Base-by-base conservation (phyloP, 2,888 invertebrate genomes). In the Scaptodrosophila latifasciaeformis region DNA sequence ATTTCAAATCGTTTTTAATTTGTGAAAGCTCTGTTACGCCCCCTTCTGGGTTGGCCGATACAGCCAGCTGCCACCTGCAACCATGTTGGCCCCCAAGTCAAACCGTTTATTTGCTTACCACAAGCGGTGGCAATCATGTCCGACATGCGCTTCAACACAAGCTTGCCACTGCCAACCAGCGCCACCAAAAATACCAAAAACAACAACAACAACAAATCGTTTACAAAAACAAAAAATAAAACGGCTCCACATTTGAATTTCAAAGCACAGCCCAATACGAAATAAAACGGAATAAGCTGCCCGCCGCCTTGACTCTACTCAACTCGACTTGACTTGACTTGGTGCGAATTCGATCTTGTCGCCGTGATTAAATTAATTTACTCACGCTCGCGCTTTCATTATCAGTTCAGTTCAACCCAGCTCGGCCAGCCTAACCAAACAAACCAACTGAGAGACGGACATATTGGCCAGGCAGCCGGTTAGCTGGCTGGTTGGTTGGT, bases 201-300 rank as follows among this genome's bases (percentile, higher is more conserved):
- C 21, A 21, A 40, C 40, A 40, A 40, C 40, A 1, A 19, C 19
- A 19, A 1, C 40, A 40, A 21, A 13, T 1, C 3, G 7, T 24
- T 24, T 24, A 24, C 24, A 24, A 3, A 7, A 7, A 6, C 18
- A 2, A 15, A 1, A 3, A 31, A 34, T 7, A 34, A 10, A n/a
- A n/a, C n/a, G n/a, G 24, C 7, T 2, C 2, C 65, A 62, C 66
- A 79, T 72, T 79, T 72, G 74, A 79, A 79, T 76, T 76, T 61
- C 63, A 69, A 79, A 71, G 48, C 57, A 39, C 35, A 17, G 9
- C 13, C 4, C 39, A 45, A 53, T 2, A 31, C 46, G 35, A 42
- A 37, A 21, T 17, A 12, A 34, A 13, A 34, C 12, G 34, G 12
- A 10, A 34, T 15, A 34, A 34, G 34, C 34, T 34, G 15, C 7